Conservation (phyloP, 2,113 vertebrate genomes). For the Petrocephalus microphthalmus region DNA sequence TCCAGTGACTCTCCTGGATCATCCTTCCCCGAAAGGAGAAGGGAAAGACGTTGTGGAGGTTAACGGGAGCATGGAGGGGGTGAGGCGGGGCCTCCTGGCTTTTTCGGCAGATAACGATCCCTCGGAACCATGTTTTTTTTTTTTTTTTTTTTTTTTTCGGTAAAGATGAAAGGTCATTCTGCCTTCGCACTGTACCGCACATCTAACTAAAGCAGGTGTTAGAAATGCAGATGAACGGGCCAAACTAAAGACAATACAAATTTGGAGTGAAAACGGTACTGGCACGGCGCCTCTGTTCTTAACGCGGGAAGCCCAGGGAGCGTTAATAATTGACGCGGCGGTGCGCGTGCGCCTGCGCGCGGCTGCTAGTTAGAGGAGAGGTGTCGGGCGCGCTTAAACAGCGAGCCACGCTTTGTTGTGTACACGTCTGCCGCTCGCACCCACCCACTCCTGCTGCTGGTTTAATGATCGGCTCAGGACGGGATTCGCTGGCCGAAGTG, state of each 20-base stretch:
- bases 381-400: conserved; percentile 70
- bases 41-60: conserved; percentile 59
- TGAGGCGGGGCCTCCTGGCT: conserved; percentile 59
- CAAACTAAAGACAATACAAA: conserved; percentile 98
- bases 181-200: conserved; percentile 68
- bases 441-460: conserved; percentile 57
- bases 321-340: conserved; percentile 91
- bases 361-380: conserved; percentile 68
- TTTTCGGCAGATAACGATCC: conserved; percentile 70
- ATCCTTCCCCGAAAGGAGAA: conserved; percentile 40
- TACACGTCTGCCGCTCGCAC: conserved; percentile 51
- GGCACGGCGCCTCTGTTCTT: conserved; percentile 74
- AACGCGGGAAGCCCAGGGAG: conserved; percentile 73
- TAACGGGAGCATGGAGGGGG: conserved; percentile 40
- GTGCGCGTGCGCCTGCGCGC: conserved; percentile 64
- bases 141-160: conserved; percentile 63
- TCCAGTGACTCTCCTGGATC: conserved; percentile 30
- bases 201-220: conserved; percentile 88
- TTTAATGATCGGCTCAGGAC: conserved; percentile 70
- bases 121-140: conserved; percentile 66
- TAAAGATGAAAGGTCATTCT: conserved; percentile 80
- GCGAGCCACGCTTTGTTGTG: conserved; percentile 55
- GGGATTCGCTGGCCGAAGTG: conserved; percentile 69
- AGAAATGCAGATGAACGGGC: conserved; percentile 93
- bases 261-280: conserved; percentile 95